phyloP scores from a whole-genome alignment of 2,888 invertebrate species.

The Bellardia bayeri region DNA sequence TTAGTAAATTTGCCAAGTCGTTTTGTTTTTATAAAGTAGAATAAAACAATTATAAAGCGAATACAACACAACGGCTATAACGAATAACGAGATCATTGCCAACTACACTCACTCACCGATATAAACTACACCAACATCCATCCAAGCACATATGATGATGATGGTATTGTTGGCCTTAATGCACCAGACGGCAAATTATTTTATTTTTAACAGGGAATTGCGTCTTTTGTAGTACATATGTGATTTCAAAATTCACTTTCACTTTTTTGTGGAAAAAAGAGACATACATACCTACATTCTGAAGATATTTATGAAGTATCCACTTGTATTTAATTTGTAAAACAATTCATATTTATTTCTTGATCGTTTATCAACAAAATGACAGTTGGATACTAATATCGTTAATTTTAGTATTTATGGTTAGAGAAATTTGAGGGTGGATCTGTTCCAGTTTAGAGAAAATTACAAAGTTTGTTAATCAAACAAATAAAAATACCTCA shows the following conservation, averaged over 20 bases:
- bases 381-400: too few relatives aligned
- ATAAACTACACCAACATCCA: neutral
- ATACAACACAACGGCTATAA: constrained; percentile 9
- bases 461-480: too few relatives aligned
- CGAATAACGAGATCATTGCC: constrained; percentile 79
- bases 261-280: constrained; percentile 21
- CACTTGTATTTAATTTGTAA: neutral
- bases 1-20: constrained; percentile 42
- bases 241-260: constrained; percentile 41
- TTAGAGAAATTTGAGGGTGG: too few relatives aligned
- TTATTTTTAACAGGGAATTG: constrained; percentile 10
- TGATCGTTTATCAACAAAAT: too few relatives aligned
- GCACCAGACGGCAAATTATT: constrained; percentile 17
- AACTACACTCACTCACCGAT: constrained; percentile 58
- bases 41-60: constrained; percentile 29
- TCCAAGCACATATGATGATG: constrained; percentile 8
- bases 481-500: too few relatives aligned
- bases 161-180: constrained; percentile 27
- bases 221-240: neutral
- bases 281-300: neutral
- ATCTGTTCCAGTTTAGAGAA: too few relatives aligned
- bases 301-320: neutral
- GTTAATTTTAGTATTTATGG: too few relatives aligned
- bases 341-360: too few relatives aligned
- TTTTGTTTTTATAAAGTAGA: constrained; percentile 72